Evolutionary conservation across 2,113 vertebrate genomes (phyloP).

Genomic region (Oreamnos americanus): DNA sequence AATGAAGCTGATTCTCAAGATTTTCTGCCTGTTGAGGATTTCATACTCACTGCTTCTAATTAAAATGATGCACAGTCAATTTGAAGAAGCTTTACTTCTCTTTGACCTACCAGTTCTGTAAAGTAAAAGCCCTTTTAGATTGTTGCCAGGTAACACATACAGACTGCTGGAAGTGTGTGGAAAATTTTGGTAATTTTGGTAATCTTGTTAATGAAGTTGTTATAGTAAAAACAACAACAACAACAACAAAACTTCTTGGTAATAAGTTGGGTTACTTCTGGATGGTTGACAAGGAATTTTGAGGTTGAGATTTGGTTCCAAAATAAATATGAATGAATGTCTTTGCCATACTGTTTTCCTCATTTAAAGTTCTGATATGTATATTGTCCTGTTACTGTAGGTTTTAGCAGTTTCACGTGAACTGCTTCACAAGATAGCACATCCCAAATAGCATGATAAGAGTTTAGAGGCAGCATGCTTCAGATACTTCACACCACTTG

Average conservation of each 20-base stretch:
- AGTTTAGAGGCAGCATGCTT: background rate
- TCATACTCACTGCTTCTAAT: constrained; percentile 36
- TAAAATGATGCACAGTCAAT: constrained; percentile 2
- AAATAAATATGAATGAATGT: constrained; percentile 30
- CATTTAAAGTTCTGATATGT: background rate
- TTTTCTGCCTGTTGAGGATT: constrained; percentile 40
- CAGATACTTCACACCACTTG: background rate
- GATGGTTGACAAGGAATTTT: constrained; percentile 12
- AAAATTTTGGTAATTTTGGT: constrained; percentile 63
- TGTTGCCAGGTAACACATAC: constrained; percentile 56
- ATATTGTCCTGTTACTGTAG: constrained; percentile 8
- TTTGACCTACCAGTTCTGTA: constrained; percentile 27
- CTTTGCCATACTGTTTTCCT: background rate
- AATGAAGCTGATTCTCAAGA: background rate
- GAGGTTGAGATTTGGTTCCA: constrained; percentile 38
- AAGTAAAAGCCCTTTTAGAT: constrained; percentile 39
- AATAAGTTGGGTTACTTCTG: constrained; percentile 20
- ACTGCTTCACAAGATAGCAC: background rate
- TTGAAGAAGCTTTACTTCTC: constrained; percentile 43
- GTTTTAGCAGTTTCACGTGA: background rate
- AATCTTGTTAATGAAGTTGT: constrained; percentile 54
- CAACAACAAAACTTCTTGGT: background rate
- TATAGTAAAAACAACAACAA: constrained; percentile 24
- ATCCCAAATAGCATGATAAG: background rate
- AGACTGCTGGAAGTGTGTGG: constrained; percentile 39